These are phyloP conservation scores for Conopomorpha cramerella DNA, from an alignment of 1,140 invertebrate species.

Conservation along the genomic window DNA sequence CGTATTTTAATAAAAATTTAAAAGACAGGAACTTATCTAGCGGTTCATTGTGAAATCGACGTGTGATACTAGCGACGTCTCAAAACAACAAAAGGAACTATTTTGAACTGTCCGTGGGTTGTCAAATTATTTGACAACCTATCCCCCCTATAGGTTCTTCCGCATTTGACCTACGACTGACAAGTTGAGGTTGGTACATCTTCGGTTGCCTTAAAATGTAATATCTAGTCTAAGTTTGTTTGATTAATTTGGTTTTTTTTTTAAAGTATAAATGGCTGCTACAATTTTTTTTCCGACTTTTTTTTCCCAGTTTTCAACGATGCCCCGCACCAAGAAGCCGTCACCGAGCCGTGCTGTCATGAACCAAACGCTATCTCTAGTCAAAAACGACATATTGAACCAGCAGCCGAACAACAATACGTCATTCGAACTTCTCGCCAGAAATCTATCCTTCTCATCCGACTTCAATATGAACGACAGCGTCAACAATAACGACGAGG, in stretches of 20 bases:
- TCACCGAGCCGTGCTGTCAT: constrained; percentile 35
- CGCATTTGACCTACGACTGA: not conserved
- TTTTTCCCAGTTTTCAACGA: constrained; percentile 63
- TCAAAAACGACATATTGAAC: constrained; percentile 44
- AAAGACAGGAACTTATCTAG: no score
- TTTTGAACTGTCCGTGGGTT: no score
- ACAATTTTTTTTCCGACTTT: not conserved
- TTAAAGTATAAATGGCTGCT: no score
- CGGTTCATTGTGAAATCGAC: no score
- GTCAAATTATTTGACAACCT: no score
- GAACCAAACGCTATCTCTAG: constrained; percentile 38
- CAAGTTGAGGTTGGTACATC: not conserved
- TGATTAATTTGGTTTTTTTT: no score
- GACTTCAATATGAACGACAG: constrained; percentile 45
- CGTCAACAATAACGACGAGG: constrained; percentile 40
- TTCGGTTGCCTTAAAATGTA: not conserved
- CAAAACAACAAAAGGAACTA: no score
- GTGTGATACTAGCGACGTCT: no score
- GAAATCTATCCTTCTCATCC: constrained; percentile 52
- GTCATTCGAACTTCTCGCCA: constrained; percentile 47
- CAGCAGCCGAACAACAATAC: constrained; percentile 31
- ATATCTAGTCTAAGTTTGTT: no score
- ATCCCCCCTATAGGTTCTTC: no score
- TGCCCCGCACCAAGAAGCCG: constrained; percentile 61
- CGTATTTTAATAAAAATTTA: no score